Conservation (phyloP, 1,140 invertebrate species). For the Holotrichia oblita region DNA sequence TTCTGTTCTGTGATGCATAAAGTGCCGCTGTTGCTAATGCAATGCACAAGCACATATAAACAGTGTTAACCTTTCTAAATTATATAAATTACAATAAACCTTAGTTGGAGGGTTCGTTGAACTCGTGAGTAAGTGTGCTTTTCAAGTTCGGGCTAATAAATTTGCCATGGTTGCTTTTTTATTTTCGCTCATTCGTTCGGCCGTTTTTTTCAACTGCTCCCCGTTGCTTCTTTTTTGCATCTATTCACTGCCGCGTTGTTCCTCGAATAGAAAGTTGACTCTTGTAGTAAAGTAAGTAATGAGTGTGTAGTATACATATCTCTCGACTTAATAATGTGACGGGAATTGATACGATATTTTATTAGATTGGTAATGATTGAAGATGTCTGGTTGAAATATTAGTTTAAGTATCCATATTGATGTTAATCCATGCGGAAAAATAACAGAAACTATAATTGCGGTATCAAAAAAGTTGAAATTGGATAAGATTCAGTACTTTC, state of each 20-base stretch:
- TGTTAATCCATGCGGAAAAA: too few relatives aligned
- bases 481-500: too few relatives aligned
- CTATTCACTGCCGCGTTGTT: not conserved
- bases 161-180: not conserved
- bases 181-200: not conserved
- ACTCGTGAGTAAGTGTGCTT: conserved; percentile 14
- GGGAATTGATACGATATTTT: too few relatives aligned
- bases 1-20: not conserved
- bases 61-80: conserved; percentile 29
- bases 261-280: not conserved
- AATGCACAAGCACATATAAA: not conserved
- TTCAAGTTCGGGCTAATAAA: conserved; percentile 22
- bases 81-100: conserved; percentile 32
- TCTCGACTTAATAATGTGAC: too few relatives aligned
- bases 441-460: too few relatives aligned
- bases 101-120: not conserved
- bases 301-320: not conserved
- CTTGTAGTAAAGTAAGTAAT: too few relatives aligned
- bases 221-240: not conserved
- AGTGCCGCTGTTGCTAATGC: not conserved
- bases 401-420: too few relatives aligned
- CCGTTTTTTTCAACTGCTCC: not conserved
- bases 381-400: too few relatives aligned
- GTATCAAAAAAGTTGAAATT: too few relatives aligned
- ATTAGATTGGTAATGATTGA: too few relatives aligned